Evolutionary conservation across 64 coral and sea anemone species (phyloP).

Genomic region (Porites australiensis): DNA sequence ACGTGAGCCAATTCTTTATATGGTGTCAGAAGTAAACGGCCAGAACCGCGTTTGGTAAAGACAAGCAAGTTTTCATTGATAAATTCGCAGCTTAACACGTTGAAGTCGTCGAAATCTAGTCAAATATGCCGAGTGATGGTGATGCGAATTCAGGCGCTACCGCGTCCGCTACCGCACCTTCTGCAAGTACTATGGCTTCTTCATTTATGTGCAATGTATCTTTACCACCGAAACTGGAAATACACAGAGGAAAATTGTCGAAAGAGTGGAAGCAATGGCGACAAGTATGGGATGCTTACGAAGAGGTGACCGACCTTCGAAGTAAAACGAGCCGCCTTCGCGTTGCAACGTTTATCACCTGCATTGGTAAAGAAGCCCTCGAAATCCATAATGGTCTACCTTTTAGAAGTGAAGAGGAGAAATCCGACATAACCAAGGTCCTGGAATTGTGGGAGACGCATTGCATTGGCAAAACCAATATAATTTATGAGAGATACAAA

Average conservation of each 20-base stretch:
- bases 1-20: background rate
- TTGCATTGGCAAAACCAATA: too few species aligned
- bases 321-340: background rate
- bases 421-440: background rate
- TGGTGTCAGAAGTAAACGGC: background rate
- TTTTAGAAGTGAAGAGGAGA: background rate
- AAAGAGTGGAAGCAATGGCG: conserved; percentile 1
- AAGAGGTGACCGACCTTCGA: background rate
- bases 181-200: background rate
- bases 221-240: background rate
- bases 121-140: too few species aligned
- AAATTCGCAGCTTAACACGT: background rate
- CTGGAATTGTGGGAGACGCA: too few species aligned
- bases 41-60: background rate
- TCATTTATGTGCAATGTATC: background rate
- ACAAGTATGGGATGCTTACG: background rate
- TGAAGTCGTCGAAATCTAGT: background rate
- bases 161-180: background rate
- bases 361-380: background rate
- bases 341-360: too few species aligned
- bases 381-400: background rate
- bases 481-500: background rate
- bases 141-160: background rate
- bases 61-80: background rate
- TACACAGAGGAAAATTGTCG: background rate